Conservation (phyloP, 2,797 vertebrate genomes). For the Thalassophryne amazonica region DNA sequence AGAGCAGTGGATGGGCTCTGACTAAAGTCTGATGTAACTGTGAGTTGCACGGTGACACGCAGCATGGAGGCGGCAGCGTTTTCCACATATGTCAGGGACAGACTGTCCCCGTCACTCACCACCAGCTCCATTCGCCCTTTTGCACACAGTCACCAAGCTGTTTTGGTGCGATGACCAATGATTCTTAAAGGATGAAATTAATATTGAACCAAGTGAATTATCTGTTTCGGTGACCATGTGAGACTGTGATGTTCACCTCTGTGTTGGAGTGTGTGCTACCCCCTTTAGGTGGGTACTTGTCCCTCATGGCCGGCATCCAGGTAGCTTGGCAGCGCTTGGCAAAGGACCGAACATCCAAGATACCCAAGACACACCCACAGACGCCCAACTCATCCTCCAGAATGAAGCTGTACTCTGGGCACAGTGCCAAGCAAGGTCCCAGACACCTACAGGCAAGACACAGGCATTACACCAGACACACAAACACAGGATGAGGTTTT, state of each 20-base stretch:
- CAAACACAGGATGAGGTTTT: too few species aligned
- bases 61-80: background rate
- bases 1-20: too few species aligned
- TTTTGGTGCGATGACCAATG: background rate
- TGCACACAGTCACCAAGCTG: background rate
- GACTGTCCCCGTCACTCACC: constrained; percentile 26
- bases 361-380: constrained; percentile 81
- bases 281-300: constrained; percentile 76
- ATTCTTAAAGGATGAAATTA: too few species aligned
- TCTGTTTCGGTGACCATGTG: too few species aligned
- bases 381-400: constrained; percentile 84
- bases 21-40: too few species aligned
- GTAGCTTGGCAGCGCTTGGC: constrained; percentile 78
- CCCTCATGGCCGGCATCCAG: constrained; percentile 82
- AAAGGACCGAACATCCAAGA: constrained; percentile 80
- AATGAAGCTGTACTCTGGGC: constrained; percentile 84
- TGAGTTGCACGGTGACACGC: constrained; percentile 20
- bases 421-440: constrained; percentile 81
- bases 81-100: constrained; percentile 23
- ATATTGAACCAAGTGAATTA: background rate
- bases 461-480: background rate
- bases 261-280: constrained; percentile 49
- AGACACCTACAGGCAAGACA: constrained; percentile 67
- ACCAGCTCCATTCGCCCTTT: background rate
- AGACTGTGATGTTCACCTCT: constrained; percentile 62